A percentile compares a stretch with the other conserved stretches of the same genome.
Evolutionary conservation across 2,113 vertebrate genomes (phyloP).

Genomic region (Oxyruncus cristatus): DNA sequence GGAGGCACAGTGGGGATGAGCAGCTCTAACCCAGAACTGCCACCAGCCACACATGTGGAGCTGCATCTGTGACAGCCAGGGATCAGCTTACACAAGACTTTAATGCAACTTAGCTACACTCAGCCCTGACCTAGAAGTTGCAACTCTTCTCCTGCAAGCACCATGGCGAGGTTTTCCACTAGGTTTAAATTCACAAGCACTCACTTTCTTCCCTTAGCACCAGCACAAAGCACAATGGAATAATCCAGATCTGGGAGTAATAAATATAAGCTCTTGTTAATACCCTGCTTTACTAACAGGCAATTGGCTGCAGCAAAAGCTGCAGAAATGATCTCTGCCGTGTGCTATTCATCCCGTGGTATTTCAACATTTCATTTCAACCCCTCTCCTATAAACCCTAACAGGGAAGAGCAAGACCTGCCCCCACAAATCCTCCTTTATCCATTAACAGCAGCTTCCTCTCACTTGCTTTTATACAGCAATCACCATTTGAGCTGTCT

Average conservation of each 20-base stretch:
- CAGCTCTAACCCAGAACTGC: slow-evolving; percentile 26
- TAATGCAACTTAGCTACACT: neutral
- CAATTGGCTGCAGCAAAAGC: neutral
- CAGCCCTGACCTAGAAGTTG: neutral
- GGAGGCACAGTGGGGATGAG: neutral
- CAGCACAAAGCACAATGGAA: neutral
- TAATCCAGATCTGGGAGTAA: neutral
- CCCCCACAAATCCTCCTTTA: neutral
- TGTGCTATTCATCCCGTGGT: neutral
- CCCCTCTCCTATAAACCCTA: neutral
- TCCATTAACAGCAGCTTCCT: neutral
- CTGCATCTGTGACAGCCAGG: neutral
- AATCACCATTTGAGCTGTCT: neutral
- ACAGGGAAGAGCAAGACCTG: neutral
- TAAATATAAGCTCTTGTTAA: neutral
- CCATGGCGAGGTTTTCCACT: neutral
- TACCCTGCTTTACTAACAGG: neutral
- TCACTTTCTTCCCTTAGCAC: neutral
- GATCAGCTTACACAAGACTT: neutral
- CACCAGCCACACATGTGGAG: neutral
- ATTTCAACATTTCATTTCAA: neutral
- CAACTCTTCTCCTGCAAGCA: neutral
- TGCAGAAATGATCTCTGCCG: neutral
- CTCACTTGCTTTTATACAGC: neutral
- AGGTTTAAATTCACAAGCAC: neutral